Evolutionary conservation across 2,113 vertebrate genomes (phyloP).

Genomic region (Lophius piscatorius): DNA sequence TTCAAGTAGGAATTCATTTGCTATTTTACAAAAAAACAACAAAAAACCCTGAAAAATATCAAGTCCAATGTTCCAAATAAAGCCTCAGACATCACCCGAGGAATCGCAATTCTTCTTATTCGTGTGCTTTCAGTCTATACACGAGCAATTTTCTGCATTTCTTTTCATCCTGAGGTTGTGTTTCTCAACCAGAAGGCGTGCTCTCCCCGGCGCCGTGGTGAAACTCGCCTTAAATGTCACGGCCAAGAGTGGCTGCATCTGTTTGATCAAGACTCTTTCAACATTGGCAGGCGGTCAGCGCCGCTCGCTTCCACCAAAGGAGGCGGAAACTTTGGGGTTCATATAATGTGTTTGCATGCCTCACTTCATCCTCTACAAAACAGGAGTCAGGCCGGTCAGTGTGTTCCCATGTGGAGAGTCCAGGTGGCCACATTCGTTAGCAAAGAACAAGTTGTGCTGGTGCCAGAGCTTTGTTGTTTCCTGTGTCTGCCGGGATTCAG

Average conservation of each 20-base stretch:
- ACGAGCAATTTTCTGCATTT: not conserved
- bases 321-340: no score
- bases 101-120: no score
- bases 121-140: not conserved
- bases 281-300: slow-evolving; percentile 41
- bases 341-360: slow-evolving; percentile 56
- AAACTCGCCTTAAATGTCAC: slow-evolving; percentile 16
- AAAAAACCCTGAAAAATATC: no score
- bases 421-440: slow-evolving; percentile 44
- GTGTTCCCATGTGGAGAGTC: slow-evolving; percentile 44
- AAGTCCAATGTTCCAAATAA: no score
- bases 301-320: slow-evolving; percentile 3
- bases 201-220: slow-evolving; percentile 13
- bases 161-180: slow-evolving; percentile 15
- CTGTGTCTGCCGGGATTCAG: slow-evolving; percentile 19
- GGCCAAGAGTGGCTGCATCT: slow-evolving; percentile 49
- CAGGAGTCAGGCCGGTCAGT: slow-evolving; percentile 43
- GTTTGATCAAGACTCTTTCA: slow-evolving; percentile 48
- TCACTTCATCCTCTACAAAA: slow-evolving; percentile 51
- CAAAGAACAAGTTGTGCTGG: slow-evolving; percentile 30
- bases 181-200: slow-evolving; percentile 7
- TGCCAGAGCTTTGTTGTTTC: slow-evolving; percentile 30
- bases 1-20: slow-evolving; percentile 4
- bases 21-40: not conserved
- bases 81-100: no score